phyloP scores from a whole-genome alignment of 2,888 invertebrate genomes.

The Teleogryllus oceanicus region DNA sequence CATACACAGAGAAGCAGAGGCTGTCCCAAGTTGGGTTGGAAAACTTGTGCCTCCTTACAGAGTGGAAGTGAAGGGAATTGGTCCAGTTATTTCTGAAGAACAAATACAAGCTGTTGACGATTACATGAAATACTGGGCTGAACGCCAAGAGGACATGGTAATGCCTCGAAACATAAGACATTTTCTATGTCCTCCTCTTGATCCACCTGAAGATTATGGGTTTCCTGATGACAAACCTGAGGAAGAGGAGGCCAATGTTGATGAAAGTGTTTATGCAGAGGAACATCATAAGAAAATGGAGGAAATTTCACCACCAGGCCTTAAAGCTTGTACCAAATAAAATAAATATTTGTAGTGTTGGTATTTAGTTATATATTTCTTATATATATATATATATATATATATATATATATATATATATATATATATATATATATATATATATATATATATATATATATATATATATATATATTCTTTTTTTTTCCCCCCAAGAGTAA shows the following conservation, averaged over 20 bases:
- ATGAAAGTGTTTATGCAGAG: not conserved
- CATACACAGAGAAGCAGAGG: not conserved
- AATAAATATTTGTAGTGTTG: too few relatives aligned
- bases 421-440: too few relatives aligned
- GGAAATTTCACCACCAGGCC: not conserved
- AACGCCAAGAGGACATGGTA: conserved; percentile 60
- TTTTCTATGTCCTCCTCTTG: conserved; percentile 65
- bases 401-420: too few relatives aligned
- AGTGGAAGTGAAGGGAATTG: conserved; percentile 57
- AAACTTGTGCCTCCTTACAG: not conserved
- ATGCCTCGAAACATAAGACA: conserved; percentile 70
- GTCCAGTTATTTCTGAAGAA: conserved; percentile 52
- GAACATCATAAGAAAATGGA: not conserved
- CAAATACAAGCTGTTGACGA: conserved; percentile 53
- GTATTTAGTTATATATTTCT: too few relatives aligned
- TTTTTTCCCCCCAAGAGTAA: too few relatives aligned
- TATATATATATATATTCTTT: too few relatives aligned
- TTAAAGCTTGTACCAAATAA: not conserved
- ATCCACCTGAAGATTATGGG: conserved; percentile 41
- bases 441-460: too few relatives aligned
- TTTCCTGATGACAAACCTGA: not conserved
- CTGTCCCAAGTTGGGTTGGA: not conserved
- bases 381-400: too few relatives aligned
- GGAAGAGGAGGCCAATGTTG: not conserved
- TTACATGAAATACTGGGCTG: conserved; percentile 51